phyloP scores from a whole-genome alignment of 2,113 vertebrate genomes.

The Actenoides hombroni region DNA sequence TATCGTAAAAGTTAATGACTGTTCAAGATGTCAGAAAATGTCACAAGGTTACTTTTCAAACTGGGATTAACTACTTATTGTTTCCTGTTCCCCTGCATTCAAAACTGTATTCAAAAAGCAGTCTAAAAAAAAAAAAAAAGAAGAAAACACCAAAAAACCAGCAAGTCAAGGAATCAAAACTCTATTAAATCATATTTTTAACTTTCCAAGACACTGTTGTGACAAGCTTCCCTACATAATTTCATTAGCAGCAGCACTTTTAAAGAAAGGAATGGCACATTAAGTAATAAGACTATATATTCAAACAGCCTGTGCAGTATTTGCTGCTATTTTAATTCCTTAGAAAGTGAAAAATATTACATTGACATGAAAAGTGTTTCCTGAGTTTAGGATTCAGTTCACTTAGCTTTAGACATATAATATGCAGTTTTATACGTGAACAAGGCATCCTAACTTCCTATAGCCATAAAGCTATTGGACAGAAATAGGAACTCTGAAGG shows the following conservation, averaged over 20 bases:
- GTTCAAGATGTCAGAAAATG: neutral
- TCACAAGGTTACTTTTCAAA: neutral
- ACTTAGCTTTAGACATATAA: neutral
- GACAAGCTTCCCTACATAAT: neutral
- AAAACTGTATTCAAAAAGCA: neutral
- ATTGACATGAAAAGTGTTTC: neutral
- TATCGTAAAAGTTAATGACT: neutral
- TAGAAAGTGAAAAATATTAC: neutral
- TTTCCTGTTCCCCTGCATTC: neutral
- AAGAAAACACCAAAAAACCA: neutral
- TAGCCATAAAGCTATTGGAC: neutral
- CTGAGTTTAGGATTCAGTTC: neutral
- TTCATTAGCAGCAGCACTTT: constrained; percentile 21
- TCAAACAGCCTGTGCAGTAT: neutral
- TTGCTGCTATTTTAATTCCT: neutral
- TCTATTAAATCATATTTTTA: neutral
- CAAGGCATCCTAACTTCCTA: neutral
- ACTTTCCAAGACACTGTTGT: neutral
- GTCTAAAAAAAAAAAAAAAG: neutral
- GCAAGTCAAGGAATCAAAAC: neutral
- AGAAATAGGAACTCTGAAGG: neutral
- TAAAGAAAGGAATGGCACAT: neutral
- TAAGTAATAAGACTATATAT: neutral
- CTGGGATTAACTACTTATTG: neutral
- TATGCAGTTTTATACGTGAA: neutral